Percentiles rank a stretch among this genome's conserved stretches.
phyloP scores from a whole-genome alignment of 1,140 invertebrate species.

The Apis florea region DNA sequence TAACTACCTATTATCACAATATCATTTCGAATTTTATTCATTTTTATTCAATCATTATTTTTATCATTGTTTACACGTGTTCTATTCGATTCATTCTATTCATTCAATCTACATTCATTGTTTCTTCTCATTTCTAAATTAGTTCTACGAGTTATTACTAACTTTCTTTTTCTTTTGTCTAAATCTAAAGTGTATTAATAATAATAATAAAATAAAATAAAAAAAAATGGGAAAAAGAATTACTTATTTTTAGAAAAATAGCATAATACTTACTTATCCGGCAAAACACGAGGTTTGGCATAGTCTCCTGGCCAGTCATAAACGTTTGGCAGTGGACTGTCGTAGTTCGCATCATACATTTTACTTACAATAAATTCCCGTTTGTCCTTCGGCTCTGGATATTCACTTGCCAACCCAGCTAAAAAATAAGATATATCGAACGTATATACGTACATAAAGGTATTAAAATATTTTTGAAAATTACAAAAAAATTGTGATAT shows the following conservation, averaged over 20 bases:
- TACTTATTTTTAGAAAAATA: not conserved
- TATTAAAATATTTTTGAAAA: too few species aligned
- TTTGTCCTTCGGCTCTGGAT: conserved; percentile 91
- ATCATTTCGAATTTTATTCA: conserved; percentile 7
- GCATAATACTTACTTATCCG: conserved; percentile 75
- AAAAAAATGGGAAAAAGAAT: conserved; percentile 3
- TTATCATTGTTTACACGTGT: not conserved
- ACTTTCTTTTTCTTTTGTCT: conserved; percentile 6
- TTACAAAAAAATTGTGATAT: not conserved
- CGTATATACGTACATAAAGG: too few species aligned
- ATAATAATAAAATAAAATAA: not conserved
- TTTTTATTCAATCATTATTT: too few species aligned
- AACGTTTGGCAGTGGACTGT: conserved; percentile 87
- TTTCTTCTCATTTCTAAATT: not conserved
- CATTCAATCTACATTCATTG: conserved; percentile 25
- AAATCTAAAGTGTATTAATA: not conserved
- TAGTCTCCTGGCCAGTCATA: conserved; percentile 86
- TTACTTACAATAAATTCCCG: conserved; percentile 86
- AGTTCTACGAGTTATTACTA: not conserved
- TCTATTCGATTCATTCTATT: not conserved
- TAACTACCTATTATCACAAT: not conserved
- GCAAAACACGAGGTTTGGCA: conserved; percentile 74
- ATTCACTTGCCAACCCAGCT: conserved; percentile 89
- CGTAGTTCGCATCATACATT: conserved; percentile 90
- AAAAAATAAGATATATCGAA: not conserved